Percentiles rank a stretch among this genome's conserved stretches.
Conservation (phyloP, 1,140 invertebrate species). For the Proctacanthus coquilletti region DNA sequence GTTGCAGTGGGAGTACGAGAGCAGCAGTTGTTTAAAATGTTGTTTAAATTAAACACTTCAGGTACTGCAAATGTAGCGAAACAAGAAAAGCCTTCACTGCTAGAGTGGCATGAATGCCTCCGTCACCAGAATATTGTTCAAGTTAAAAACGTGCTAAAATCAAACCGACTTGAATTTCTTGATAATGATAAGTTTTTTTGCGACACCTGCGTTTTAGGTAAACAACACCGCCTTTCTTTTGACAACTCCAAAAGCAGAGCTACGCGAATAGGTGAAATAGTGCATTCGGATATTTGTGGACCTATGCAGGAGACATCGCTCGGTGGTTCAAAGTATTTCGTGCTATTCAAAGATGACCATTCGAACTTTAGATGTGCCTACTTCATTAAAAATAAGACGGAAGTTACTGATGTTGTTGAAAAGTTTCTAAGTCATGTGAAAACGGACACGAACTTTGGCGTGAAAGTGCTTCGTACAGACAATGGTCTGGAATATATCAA, state of each 20-base stretch:
- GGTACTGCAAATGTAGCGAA: conserved; percentile 5
- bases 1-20: conserved; percentile 13
- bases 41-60: conserved; percentile 8
- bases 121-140: conserved; percentile 28
- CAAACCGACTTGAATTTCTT: conserved; percentile 14
- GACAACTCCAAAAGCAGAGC: conserved; percentile 11
- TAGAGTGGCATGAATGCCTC: conserved; percentile 26
- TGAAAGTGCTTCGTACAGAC: conserved; percentile 29
- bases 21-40: conserved; percentile 12
- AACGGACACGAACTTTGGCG: conserved; percentile 18
- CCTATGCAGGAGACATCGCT: conserved; percentile 28
- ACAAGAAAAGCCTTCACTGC: conserved; percentile 8
- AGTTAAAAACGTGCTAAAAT: conserved; percentile 19
- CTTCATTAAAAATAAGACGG: conserved; percentile 29
- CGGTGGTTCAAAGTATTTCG: conserved; percentile 19
- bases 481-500: conserved; percentile 31
- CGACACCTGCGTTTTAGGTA: conserved; percentile 27
- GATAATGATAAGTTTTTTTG: conserved; percentile 12
- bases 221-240: conserved; percentile 22
- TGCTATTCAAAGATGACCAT: conserved; percentile 30
- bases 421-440: conserved; percentile 23
- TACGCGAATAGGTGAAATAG: conserved; percentile 18
- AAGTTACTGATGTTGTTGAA: conserved; percentile 19
- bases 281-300: conserved; percentile 30
- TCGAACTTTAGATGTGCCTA: conserved; percentile 22